Base-by-base conservation (phyloP, 2,888 invertebrate genomes). In the Lasioglossum malachurum region DNA sequence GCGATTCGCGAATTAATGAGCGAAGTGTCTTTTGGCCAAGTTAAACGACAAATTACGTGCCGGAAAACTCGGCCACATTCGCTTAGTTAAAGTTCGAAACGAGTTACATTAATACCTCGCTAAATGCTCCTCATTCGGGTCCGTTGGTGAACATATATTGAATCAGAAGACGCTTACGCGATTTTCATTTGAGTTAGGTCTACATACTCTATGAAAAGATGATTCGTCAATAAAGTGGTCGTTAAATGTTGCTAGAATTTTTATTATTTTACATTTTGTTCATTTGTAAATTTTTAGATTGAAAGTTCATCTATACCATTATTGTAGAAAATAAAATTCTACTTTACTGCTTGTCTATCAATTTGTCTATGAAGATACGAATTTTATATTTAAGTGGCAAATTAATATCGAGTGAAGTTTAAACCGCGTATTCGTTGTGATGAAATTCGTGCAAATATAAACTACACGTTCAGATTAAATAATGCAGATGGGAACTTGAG, bases 1-100 rank as follows among this genome's bases (percentile, higher is more conserved):
- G 69, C 77, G 77, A 79, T 84, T 84, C 41, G 38, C 14, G 35
- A 41, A 5, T 71, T 41, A 44, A 64, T 27, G 67, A 4, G 46
- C 10, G 57, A 46, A 49, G 19, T 19, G 19, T 73, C 27, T 31
- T 27, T 10, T 73, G 31, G 10, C 46, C 16, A 16, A 14, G 64
- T 31, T 64, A 16, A 31, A 64, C 2, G 31, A 64, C 31, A 31
- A 31, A 31, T 64, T 31, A 19, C 64, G 3, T 31, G 7, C 8
- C 3, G 31, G 31, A 19, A 64, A 64, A 31, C 19, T 16, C 19
- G 64, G 64, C 19, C 64, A 31, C 8, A 19, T 64, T 19, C 19
- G 31, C 19, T 16, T 64, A 64, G 64, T 64, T 31, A 31, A 31
- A 31, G 8, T 8, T 31, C 16, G 38, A 23, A 38, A 69, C 23